Conservation (phyloP, 1,140 invertebrate genomes). For the Plectus sambesii region DNA sequence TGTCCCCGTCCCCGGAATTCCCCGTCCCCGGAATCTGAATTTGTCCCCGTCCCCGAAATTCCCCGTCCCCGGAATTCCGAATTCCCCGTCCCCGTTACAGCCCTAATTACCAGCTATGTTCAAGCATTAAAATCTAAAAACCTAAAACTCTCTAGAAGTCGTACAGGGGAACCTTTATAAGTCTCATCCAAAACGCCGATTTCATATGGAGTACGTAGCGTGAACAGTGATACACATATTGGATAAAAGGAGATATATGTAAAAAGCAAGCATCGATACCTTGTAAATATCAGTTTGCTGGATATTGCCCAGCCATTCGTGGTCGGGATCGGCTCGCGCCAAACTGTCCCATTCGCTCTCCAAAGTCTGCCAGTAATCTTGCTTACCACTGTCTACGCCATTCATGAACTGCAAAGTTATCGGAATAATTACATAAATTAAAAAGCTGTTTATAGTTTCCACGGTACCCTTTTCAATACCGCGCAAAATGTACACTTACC, state of each 20-base stretch:
- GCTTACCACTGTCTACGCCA: constrained; percentile 48
- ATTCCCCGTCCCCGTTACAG: too few species aligned
- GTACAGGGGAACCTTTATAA: background rate
- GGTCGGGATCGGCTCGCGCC: constrained; percentile 46
- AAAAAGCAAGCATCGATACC: background rate
- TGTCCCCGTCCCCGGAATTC: too few species aligned
- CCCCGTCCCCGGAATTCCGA: too few species aligned
- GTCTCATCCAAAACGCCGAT: background rate
- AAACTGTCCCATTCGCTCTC: constrained; percentile 66
- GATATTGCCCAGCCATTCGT: constrained; percentile 9
- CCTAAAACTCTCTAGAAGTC: constrained; percentile 4
- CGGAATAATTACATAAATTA: background rate
- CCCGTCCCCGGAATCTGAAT: too few species aligned
- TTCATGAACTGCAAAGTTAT: constrained; percentile 37
- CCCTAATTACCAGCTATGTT: constrained; percentile 54
- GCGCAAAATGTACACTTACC: constrained; percentile 4
- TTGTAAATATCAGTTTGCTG: constrained; percentile 21
- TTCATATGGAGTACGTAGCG: too few species aligned
- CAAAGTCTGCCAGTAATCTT: constrained; percentile 62
- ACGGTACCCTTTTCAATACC: constrained; percentile 1
- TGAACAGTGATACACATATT: background rate
- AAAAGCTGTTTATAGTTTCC: constrained; percentile 6
- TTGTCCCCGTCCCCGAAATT: too few species aligned
- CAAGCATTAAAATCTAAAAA: constrained; percentile 22
- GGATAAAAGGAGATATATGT: background rate